Base-by-base conservation (phyloP, 2,888 invertebrate genomes). In the Acanthacorydalis orientalis region DNA sequence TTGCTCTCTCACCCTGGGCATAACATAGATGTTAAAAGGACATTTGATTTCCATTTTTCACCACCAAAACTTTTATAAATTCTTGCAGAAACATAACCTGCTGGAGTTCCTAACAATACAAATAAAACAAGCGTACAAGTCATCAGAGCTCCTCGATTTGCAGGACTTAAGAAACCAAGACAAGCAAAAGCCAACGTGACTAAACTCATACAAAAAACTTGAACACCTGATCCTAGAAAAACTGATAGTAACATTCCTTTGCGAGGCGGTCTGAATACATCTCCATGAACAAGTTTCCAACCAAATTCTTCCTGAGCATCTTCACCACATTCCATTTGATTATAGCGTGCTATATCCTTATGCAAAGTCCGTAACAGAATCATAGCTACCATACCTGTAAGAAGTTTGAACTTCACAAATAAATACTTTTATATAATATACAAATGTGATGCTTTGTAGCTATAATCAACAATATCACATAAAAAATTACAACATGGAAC, bases 301-400 rank as follows among this genome's bases (percentile, higher is more conserved):
- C 92, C 92, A 58, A 90, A 89, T 65, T 93, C 93, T 67, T 95
- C 93, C 75, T 92, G 96, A 11, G 85, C 85, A 68, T 85, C 85
- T 65, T 85, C 85, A 8, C 85, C 85, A 55, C 83, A 83, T 58
- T 85, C 85, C 74, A 85, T 85, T 73, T 97, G 95, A 68, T 98
- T 98, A 64, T 98, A 98, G 56, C 97, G 77, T 4, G 97, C 96
- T 57, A 99, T 97, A 68, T 98, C 98, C 64, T 96, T 93, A 64
- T 98, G 96, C 51, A 98, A 70, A 0, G 97, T 98, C 51, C 97
- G 75, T 54, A 98, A 68, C 67, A 98, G 76, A 59, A 98, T 98
- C 97, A 98, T 98, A 31, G 96, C 97, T 12, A 98, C 95, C 97
- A 98, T 98, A 54, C 97, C 98, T 54, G 95, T 92, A 15, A 98